phyloP scores from a whole-genome alignment of 2,113 vertebrate species.

The Pelobates fuscus region DNA sequence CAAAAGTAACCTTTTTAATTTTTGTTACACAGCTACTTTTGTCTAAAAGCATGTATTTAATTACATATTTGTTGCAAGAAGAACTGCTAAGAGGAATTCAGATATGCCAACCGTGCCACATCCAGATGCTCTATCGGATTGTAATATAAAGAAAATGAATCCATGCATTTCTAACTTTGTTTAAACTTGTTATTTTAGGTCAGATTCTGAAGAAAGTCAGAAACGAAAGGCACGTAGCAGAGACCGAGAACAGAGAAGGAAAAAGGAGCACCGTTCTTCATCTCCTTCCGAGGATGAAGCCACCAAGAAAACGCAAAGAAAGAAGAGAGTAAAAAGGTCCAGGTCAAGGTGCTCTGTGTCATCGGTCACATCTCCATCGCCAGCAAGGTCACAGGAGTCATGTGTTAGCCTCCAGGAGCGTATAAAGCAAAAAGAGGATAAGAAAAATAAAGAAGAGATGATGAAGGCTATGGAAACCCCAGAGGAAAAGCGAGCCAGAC shows the following conservation, averaged over 20 bases:
- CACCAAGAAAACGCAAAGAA: slow-evolving; percentile 17
- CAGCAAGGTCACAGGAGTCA: slow-evolving; percentile 27
- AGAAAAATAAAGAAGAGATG: slow-evolving; percentile 78
- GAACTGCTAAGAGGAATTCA: too few species aligned
- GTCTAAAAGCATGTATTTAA: too few species aligned
- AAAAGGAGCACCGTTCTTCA: slow-evolving; percentile 23
- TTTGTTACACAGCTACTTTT: too few species aligned
- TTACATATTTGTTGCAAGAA: too few species aligned
- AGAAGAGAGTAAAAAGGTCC: slow-evolving; percentile 42
- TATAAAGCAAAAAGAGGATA: slow-evolving; percentile 66
- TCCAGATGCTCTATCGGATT: too few species aligned
- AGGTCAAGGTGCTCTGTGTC: slow-evolving; percentile 73
- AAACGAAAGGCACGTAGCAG: slow-evolving; percentile 58
- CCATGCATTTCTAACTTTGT: too few species aligned
- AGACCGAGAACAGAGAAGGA: slow-evolving; percentile 51
- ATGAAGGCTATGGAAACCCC: slow-evolving; percentile 94
- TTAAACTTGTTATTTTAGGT: slow-evolving; percentile 55
- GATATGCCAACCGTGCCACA: too few species aligned
- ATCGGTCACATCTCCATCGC: slow-evolving; percentile 67
- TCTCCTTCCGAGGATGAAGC: slow-evolving; percentile 46
- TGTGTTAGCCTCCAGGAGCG: slow-evolving; percentile 67
- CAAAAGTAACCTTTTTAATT: too few species aligned
- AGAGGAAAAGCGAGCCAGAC: slow-evolving; percentile 90
- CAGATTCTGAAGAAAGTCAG: slow-evolving; percentile 51
- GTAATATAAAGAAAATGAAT: too few species aligned